Conservation (phyloP, 2,797 vertebrate species). For the Podarcis lilfordi region DNA sequence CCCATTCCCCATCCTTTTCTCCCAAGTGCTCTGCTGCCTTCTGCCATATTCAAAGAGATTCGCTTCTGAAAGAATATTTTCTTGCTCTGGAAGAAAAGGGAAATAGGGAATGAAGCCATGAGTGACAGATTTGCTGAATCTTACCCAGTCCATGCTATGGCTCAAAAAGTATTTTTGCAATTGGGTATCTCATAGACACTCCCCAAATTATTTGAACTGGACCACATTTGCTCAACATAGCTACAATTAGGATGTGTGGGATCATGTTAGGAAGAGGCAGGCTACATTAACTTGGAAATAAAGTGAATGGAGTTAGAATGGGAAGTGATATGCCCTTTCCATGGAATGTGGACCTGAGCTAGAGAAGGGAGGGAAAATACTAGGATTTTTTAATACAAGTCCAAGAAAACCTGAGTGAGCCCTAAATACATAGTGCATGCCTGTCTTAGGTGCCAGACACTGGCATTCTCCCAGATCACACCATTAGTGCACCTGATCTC, state of each 20-base stretch:
- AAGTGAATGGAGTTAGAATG: not conserved
- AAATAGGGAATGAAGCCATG: not conserved
- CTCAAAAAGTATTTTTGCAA: not conserved
- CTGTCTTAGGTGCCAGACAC: not conserved
- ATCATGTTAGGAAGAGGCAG: not conserved
- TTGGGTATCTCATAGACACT: not conserved
- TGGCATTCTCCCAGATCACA: not conserved
- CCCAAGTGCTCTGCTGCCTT: not conserved
- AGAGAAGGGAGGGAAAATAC: no score
- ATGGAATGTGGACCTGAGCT: not conserved
- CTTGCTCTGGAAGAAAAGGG: not conserved
- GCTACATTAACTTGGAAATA: not conserved
- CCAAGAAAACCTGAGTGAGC: not conserved
- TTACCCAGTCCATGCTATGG: not conserved
- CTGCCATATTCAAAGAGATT: not conserved
- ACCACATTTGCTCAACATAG: no score
- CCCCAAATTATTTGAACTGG: not conserved
- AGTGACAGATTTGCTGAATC: not conserved
- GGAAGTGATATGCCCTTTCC: not conserved
- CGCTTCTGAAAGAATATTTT: slow-evolving; percentile 14
- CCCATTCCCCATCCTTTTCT: not conserved
- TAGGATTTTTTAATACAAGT: not conserved
- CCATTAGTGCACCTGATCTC: not conserved
- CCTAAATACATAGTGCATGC: not conserved
- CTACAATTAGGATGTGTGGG: not conserved